Evolutionary conservation across 2,113 vertebrate genomes (phyloP).

Genomic region (Petrocephalus zakoni): DNA sequence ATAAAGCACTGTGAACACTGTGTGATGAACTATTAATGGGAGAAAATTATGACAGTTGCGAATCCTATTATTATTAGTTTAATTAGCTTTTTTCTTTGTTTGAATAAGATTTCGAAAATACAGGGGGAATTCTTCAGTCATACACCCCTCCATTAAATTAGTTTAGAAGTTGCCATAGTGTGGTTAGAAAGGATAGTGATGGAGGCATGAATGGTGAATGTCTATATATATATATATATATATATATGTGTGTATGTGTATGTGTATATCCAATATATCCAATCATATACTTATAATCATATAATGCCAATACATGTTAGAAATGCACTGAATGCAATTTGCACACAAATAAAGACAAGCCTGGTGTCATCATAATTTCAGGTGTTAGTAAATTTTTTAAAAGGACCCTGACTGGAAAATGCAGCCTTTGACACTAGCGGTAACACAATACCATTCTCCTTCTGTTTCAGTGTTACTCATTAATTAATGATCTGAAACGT

Average conservation of each 20-base stretch:
- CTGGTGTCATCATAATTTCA: not conserved
- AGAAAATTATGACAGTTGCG: slow-evolving; percentile 43
- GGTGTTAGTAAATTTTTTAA: not conserved
- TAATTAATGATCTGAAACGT: not conserved
- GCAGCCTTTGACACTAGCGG: not conserved
- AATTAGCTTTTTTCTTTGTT: slow-evolving; percentile 41
- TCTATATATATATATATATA: not conserved
- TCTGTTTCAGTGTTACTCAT: not conserved
- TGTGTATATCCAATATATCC: not conserved
- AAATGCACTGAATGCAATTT: not conserved
- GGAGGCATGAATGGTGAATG: slow-evolving; percentile 7
- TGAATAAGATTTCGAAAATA: slow-evolving; percentile 32
- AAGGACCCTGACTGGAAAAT: not conserved
- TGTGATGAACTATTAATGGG: slow-evolving; percentile 32
- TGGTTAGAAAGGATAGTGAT: not conserved
- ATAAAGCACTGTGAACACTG: slow-evolving; percentile 42
- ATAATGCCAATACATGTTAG: not conserved
- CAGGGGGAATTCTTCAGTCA: slow-evolving; percentile 26
- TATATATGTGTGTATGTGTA: not conserved
- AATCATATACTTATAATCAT: not conserved
- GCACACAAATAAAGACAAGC: not conserved
- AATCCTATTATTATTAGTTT: slow-evolving; percentile 45
- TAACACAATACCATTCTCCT: not conserved
- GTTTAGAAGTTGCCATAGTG: not conserved
- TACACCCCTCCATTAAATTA: slow-evolving; percentile 19